Percentiles rank a stretch among this genome's conserved stretches.
These are phyloP conservation scores for Zhuqinia jingwanae DNA, from an alignment of 2,888 invertebrate species.

Conservation along the genomic window DNA sequence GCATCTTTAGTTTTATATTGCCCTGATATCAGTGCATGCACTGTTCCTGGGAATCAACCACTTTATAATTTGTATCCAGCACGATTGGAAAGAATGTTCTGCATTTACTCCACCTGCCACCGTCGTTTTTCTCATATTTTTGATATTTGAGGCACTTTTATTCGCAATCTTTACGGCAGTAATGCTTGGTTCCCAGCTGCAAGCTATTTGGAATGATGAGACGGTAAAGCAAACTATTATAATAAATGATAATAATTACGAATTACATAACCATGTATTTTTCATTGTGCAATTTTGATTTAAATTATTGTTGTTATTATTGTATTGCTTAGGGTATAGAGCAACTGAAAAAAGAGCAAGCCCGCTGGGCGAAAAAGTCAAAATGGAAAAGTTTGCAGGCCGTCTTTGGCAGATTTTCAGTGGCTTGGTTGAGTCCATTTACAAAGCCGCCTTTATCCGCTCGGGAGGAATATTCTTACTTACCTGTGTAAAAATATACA, in stretches of 20 bases:
- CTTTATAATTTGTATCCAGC: constrained; percentile 94
- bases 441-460: constrained; percentile 86
- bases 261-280: too few relatives aligned
- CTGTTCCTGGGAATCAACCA: constrained; percentile 94
- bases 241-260: background rate
- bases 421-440: constrained; percentile 98
- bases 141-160: constrained; percentile 95
- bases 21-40: constrained; percentile 96
- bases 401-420: constrained; percentile 97
- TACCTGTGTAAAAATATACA: constrained; percentile 57
- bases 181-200: constrained; percentile 97
- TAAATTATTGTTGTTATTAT: background rate
- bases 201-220: constrained; percentile 99
- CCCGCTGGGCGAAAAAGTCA: constrained; percentile 94
- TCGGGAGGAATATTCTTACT: constrained; percentile 72
- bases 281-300: constrained; percentile 4
- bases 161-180: constrained; percentile 99
- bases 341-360: constrained; percentile 97
- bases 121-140: constrained; percentile 93
- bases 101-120: constrained; percentile 97
- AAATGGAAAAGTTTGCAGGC: constrained; percentile 97
- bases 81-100: constrained; percentile 96
- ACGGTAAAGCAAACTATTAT: constrained; percentile 91
- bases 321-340: constrained; percentile 93
- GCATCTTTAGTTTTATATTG: constrained; percentile 87